phyloP scores from a whole-genome alignment of 2,113 vertebrate species.

The Catharus bicknelli region DNA sequence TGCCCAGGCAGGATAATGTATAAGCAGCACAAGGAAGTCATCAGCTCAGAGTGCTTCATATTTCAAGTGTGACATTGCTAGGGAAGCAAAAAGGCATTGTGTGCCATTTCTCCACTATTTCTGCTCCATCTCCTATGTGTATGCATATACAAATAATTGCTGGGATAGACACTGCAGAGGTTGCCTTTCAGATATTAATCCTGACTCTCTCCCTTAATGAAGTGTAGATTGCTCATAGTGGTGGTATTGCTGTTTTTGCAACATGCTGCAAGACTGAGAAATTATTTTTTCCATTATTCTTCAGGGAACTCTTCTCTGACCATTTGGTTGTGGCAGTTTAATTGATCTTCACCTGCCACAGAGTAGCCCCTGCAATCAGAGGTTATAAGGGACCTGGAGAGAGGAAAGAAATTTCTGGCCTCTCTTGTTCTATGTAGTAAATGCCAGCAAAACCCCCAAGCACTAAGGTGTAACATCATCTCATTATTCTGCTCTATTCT shows the following conservation, averaged over 20 bases:
- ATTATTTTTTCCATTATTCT: not conserved
- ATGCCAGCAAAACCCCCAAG: not conserved
- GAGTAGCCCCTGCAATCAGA: not conserved
- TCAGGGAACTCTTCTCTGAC: not conserved
- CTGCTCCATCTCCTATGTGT: not conserved
- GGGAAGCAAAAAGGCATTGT: constrained; percentile 34
- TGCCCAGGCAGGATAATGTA: constrained; percentile 72
- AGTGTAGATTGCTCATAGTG: not conserved
- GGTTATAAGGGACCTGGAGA: not conserved
- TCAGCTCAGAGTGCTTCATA: constrained; percentile 70
- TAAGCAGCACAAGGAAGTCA: constrained; percentile 71
- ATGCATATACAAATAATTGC: constrained; percentile 40
- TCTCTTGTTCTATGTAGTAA: not conserved
- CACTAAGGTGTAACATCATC: not conserved
- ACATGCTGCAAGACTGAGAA: not conserved
- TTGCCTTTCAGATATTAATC: constrained; percentile 13
- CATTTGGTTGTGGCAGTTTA: not conserved
- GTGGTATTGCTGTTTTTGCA: not conserved
- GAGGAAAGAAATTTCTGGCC: not conserved
- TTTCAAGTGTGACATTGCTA: constrained; percentile 78
- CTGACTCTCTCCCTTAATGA: not conserved
- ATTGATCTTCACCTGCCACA: not conserved
- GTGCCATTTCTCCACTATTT: not conserved
- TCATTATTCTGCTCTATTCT: constrained; percentile 11
- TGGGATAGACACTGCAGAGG: not conserved